A percentile compares a stretch with the other conserved stretches of the same genome.
Conservation (phyloP, 2,113 vertebrate genomes). For the Psittacula cyanocephala region DNA sequence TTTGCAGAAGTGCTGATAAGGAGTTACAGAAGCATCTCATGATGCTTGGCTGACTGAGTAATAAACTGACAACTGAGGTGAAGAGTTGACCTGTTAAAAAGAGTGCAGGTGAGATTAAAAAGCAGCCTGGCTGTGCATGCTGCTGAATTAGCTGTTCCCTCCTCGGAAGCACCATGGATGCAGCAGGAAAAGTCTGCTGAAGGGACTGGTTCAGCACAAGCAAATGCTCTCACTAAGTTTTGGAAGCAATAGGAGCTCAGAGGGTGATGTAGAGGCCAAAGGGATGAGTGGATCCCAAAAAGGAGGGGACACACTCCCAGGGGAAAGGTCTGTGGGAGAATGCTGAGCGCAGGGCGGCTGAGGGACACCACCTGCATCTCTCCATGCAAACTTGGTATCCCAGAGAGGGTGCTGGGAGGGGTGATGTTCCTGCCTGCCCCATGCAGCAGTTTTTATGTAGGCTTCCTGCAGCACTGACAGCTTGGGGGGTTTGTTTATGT, state of each 20-base stretch:
- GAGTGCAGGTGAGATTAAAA: not conserved
- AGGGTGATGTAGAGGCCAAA: not conserved
- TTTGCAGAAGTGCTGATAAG: not conserved
- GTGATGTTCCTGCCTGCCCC: not conserved
- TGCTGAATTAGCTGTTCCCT: not conserved
- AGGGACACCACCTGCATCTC: not conserved
- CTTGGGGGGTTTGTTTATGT: not conserved
- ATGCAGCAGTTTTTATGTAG: not conserved
- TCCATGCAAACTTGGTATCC: not conserved
- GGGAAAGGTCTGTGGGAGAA: not conserved
- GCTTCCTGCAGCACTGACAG: not conserved
- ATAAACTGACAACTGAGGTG: not conserved
- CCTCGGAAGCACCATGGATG: fast-evolving
- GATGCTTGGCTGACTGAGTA: not conserved
- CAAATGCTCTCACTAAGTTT: not conserved
- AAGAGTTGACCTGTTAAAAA: not conserved
- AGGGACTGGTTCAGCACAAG: not conserved
- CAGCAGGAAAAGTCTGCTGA: not conserved
- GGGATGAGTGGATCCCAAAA: not conserved
- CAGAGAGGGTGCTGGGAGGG: not conserved
- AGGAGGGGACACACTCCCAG: not conserved
- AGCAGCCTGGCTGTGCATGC: not conserved
- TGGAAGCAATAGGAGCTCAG: not conserved
- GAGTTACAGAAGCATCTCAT: not conserved
- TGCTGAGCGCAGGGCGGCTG: fast-evolving